Evolutionary conservation across 2,797 vertebrate species (phyloP), one percentile per base, ranked within the genome.

Genomic region (Phataginus tricuspis): DNA sequence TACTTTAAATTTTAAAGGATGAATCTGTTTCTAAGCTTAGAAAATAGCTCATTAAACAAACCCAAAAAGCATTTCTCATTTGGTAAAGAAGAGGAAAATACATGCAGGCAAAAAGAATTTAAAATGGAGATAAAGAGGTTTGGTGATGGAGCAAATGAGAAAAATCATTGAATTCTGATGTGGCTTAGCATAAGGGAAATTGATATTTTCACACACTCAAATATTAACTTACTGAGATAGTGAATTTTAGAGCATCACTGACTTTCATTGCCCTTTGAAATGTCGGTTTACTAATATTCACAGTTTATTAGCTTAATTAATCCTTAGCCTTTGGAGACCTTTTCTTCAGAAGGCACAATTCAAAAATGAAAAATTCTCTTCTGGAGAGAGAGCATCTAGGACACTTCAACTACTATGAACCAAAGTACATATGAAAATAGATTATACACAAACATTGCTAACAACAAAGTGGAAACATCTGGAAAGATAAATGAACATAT

Each of bases 271-370:
- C 74, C 82, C 19, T 57, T 94, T 95, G 78, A 94, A 96, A 94
- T 91, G 82, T 91, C 86, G 16, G 57, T 91, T 96, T 96, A 88
- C 82, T 63, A 79, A 92, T 95, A 88, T 92, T 74, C 69, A 97
- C 45, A 94, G 77, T 86, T 97, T 37, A 85, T 95, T 78, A 94
- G 49, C 55, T 63, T 19, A 71, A 96, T 94, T 89, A 96, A 95
- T 79, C 19, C 45, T 86, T 92, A 87, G 64, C 23, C 51, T 93
- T 75, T 64, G 27, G 13, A 63, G 37, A 34, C 39, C 5, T 39
- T 94, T 57, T 72, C 49, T 57, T 79, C 69, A 18, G 23, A 90
- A 92, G 27, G 18, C 7, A 63, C 2, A 74, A 61, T n/a, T 80
- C 57, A 78, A 86, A 4, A 78, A 85, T 63, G 37, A 31, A 53